Conservation (phyloP, 1,140 invertebrate species). For the Magallana angulata region DNA sequence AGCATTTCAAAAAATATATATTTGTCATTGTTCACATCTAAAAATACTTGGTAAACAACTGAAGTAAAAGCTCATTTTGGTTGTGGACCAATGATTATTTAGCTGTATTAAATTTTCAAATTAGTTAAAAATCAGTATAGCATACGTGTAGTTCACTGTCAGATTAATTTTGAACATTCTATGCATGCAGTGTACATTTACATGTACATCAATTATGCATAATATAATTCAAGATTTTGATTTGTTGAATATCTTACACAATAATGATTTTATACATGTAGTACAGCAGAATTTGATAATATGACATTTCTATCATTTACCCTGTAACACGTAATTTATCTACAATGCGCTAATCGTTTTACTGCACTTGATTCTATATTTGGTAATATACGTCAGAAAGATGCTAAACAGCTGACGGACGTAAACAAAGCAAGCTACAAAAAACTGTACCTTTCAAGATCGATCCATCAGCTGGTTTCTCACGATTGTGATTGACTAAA, state of each 20-base stretch:
- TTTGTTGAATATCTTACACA: too few species aligned
- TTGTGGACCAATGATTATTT: background rate
- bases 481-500: too few species aligned
- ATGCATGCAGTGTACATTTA: too few species aligned
- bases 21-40: background rate
- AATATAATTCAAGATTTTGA: background rate
- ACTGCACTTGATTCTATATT: background rate
- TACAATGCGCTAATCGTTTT: background rate
- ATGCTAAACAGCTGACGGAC: slow-evolving; percentile 18
- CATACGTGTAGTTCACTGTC: too few species aligned
- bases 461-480: too few species aligned
- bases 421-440: background rate
- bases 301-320: too few species aligned
- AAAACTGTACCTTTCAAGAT: too few species aligned
- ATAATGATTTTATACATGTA: too few species aligned
- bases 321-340: background rate
- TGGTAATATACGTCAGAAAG: background rate
- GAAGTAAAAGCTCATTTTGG: background rate
- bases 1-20: background rate
- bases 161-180: too few species aligned
- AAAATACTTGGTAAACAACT: background rate
- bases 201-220: background rate
- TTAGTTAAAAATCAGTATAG: too few species aligned
- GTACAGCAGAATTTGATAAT: too few species aligned
- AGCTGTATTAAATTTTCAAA: too few species aligned